phyloP scores from a whole-genome alignment of 1,140 invertebrate genomes.

The Leptinotarsa undecemlineata region DNA sequence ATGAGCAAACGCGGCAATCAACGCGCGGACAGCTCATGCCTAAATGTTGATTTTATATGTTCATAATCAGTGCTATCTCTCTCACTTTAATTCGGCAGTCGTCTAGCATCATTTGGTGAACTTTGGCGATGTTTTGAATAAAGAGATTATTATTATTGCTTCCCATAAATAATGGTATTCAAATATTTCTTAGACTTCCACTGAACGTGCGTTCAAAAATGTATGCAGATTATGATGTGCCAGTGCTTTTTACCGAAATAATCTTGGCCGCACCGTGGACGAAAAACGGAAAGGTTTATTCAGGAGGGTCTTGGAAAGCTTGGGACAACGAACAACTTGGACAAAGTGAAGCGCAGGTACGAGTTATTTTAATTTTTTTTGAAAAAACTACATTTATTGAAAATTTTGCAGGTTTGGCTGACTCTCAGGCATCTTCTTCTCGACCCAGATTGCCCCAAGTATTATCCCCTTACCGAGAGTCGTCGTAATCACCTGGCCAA shows the following conservation, averaged over 20 bases:
- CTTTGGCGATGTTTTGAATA: too few relatives aligned
- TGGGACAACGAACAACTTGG: constrained; percentile 61
- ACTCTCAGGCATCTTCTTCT: constrained; percentile 69
- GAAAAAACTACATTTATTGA: background rate
- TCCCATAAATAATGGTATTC: background rate
- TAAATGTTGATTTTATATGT: too few relatives aligned
- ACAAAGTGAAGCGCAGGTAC: constrained; percentile 66
- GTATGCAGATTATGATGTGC: constrained; percentile 71
- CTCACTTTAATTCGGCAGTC: too few relatives aligned
- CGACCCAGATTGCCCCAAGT: constrained; percentile 63
- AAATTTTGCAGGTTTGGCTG: constrained; percentile 67
- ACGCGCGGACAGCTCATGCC: too few relatives aligned
- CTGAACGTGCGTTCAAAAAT: constrained; percentile 66
- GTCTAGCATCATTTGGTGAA: too few relatives aligned
- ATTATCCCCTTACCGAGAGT: constrained; percentile 72
- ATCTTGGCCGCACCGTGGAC: constrained; percentile 72
- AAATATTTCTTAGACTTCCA: constrained; percentile 56
- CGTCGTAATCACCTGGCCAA: constrained; percentile 66
- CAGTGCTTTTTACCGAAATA: constrained; percentile 71
- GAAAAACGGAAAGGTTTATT: constrained; percentile 60
- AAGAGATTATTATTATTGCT: too few relatives aligned
- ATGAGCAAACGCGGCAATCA: too few relatives aligned
- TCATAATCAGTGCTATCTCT: too few relatives aligned
- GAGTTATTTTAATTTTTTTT: background rate
- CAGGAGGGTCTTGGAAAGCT: constrained; percentile 66